These are phyloP conservation scores for Sardinella longiceps DNA, from an alignment of 2,797 vertebrate genomes.

Conservation along the genomic window DNA sequence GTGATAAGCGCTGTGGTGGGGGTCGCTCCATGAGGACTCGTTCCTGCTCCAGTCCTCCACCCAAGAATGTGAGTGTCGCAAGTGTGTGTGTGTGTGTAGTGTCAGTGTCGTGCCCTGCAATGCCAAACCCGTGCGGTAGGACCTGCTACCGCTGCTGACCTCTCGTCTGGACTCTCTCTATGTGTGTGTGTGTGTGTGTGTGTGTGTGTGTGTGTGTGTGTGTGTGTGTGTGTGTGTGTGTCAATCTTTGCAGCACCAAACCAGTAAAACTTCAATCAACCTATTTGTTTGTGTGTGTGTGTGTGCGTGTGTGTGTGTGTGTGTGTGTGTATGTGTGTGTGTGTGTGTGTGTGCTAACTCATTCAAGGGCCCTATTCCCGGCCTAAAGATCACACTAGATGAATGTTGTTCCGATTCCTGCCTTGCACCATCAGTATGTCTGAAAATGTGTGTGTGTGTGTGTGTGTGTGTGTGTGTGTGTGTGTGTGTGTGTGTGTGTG, in stretches of 20 bases:
- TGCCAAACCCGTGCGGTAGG: conserved; percentile 84
- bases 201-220: not conserved
- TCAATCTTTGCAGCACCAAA: not conserved
- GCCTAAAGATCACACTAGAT: no score
- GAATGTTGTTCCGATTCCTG: no score
- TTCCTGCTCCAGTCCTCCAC: conserved; percentile 86
- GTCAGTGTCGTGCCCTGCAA: no score
- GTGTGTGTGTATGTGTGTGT: not conserved
- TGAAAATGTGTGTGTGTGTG: no score
- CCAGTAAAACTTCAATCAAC: no score
- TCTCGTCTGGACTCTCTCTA: no score
- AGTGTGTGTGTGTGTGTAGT: no score
- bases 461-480: not conserved
- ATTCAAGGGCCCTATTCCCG: no score
- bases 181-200: no score
- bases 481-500: not conserved
- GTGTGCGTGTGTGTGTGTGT: conserved; percentile 1
- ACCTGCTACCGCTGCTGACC: no score
- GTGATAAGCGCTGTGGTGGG: conserved; percentile 83
- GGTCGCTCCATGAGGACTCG: conserved; percentile 83
- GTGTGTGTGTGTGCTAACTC: no score
- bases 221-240: not conserved
- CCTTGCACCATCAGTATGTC: no score
- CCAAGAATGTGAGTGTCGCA: conserved; percentile 86
- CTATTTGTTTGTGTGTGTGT: not conserved